Base-by-base conservation (phyloP, 2,888 invertebrate species). In the Chorisops tibialis region DNA sequence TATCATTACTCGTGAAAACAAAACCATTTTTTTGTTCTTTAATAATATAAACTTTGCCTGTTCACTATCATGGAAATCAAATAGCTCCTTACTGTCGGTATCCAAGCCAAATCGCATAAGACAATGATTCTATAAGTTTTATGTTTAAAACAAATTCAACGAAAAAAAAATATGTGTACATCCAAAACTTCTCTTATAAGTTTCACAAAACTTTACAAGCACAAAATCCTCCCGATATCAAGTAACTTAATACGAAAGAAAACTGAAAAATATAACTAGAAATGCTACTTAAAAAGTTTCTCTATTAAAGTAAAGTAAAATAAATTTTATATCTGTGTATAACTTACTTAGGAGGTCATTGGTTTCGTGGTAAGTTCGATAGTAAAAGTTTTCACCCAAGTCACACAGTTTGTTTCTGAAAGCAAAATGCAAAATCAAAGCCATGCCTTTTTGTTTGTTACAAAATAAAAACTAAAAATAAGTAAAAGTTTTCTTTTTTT, bases 271-370 rank as follows among this genome's bases (percentile, higher is more conserved):
- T 35, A 47, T 45, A 37, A 11, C 11, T 47, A 61, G 43, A 59
- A 64, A 64, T 61, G 58, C 64, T 64, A 64, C 61, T 61, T 61
- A 64, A 63, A 45, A 48, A 59, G 18, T 47, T 38, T 38, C 18
- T 48, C 19, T 12, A 48, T 49, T 49, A 37, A 60, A 60, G 35
- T 43, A n/a, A 43, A 60, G 41, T 48, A 50, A 60, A 60, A 60
- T 50, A 60, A 50, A 41, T 39, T 48, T 50, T 60, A 35, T 45
- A 45, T 56, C 9, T 50, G 37, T 39, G 12, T 50, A 16, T 43
- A 56, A 35, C 43, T 56, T 66, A 69, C 67, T 68, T 68, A 71
- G 71, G 69, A 70, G 69, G 67, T 69, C 69, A 69, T 69, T 69
- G 68, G 69, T 66, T 68, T 60, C 69, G 67, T 66, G 70, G 56